phyloP scores from a whole-genome alignment of 2,113 vertebrate genomes.

The Pseudopodoces humilis region DNA sequence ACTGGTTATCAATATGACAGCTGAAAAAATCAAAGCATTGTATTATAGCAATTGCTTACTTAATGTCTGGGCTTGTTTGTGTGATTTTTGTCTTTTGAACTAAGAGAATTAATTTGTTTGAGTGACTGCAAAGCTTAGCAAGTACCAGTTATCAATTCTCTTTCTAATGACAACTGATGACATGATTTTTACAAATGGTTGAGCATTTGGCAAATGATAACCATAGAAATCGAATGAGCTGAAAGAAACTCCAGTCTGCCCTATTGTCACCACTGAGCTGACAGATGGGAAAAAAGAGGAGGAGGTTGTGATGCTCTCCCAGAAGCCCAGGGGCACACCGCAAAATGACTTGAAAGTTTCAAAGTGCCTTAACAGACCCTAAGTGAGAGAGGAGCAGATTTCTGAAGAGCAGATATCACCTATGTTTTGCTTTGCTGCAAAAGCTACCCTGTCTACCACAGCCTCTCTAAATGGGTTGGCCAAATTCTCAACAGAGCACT shows the following conservation, averaged over 20 bases:
- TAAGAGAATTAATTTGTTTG: neutral
- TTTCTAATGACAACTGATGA: slow-evolving; percentile 61
- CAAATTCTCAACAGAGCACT: neutral
- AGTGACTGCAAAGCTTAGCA: slow-evolving; percentile 20
- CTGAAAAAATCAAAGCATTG: neutral
- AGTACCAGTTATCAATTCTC: slow-evolving; percentile 52
- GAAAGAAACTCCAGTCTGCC: slow-evolving; percentile 42
- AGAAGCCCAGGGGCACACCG: neutral
- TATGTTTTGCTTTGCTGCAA: neutral
- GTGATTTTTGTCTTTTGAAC: neutral
- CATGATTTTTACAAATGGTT: slow-evolving; percentile 63
- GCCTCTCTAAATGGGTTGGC: neutral
- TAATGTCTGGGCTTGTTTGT: neutral
- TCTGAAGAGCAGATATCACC: neutral
- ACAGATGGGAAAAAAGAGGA: slow-evolving; percentile 52
- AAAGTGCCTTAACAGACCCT: neutral
- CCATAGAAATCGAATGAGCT: slow-evolving; percentile 48
- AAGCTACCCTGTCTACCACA: neutral
- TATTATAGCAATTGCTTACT: neutral
- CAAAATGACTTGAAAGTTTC: neutral
- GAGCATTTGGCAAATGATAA: slow-evolving; percentile 55
- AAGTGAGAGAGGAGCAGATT: neutral
- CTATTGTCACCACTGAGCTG: slow-evolving; percentile 14
- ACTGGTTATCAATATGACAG: neutral
- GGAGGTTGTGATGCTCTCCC: slow-evolving; percentile 39